Percentiles rank a stretch among this genome's conserved stretches.
These are phyloP conservation scores for Perccottus glenii DNA, from an alignment of 2,113 vertebrate genomes.

Conservation along the genomic window DNA sequence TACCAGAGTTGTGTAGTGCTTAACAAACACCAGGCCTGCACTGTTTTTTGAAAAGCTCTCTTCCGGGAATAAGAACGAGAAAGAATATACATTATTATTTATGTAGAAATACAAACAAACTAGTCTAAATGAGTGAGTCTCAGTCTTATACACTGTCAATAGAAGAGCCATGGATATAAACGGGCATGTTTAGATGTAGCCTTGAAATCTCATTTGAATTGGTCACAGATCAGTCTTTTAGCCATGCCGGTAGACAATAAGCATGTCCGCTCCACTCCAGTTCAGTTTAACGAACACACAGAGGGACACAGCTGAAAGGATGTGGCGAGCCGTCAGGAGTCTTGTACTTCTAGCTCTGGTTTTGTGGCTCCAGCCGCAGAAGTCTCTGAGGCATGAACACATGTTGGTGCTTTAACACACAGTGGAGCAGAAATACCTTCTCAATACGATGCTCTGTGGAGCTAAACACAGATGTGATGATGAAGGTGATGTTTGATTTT, in stretches of 20 bases:
- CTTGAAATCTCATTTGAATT: too few species aligned
- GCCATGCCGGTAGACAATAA: not conserved
- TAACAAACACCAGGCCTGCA: constrained; percentile 17
- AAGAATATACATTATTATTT: not conserved
- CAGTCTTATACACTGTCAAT: not conserved
- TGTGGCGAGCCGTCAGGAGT: constrained; percentile 22
- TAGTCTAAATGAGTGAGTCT: not conserved
- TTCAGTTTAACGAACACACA: not conserved
- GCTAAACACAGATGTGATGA: constrained; percentile 2
- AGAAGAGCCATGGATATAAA: too few species aligned
- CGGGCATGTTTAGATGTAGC: too few species aligned
- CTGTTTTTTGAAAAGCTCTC: constrained; percentile 8
- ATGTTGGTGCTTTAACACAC: constrained; percentile 8
- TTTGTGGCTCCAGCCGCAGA: constrained; percentile 20
- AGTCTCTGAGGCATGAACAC: constrained; percentile 12
- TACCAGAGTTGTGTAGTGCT: constrained; percentile 3
- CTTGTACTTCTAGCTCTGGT: constrained; percentile 18
- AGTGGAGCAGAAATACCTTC: too few species aligned
- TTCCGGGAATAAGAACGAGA: not conserved
- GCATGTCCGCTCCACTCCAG: constrained; percentile 5
- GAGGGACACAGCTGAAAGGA: constrained; percentile 26
- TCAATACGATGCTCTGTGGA: constrained; percentile 8
- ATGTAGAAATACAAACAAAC: not conserved
- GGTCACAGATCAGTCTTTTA: too few species aligned
- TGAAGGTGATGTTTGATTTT: constrained; percentile 23